phyloP scores from a whole-genome alignment of 2,113 vertebrate genomes.

The Tichodroma muraria region DNA sequence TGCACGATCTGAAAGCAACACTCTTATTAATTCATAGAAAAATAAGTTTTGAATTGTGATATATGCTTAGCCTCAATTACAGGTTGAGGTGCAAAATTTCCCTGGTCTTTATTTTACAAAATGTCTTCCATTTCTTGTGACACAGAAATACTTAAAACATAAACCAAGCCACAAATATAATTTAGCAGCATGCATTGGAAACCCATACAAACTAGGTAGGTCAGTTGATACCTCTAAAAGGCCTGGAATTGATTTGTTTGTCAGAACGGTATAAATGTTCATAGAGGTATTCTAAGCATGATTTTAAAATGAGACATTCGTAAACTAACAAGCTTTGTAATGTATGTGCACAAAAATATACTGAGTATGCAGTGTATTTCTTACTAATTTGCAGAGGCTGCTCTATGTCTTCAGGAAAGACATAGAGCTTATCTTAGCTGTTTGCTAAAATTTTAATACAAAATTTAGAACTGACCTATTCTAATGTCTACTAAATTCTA shows the following conservation, averaged over 20 bases:
- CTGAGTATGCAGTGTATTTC: neutral
- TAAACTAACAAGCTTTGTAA: neutral
- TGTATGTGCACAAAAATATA: neutral
- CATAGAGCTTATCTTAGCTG: neutral
- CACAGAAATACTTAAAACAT: neutral
- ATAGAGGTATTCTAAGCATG: neutral
- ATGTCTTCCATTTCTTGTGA: neutral
- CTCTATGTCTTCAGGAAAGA: neutral
- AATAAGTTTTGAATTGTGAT: neutral
- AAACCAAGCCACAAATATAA: neutral
- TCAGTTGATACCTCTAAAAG: neutral
- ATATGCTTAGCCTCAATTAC: neutral
- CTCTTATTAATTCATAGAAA: neutral
- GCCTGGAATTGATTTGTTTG: neutral
- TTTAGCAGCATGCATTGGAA: neutral
- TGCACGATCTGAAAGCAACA: neutral
- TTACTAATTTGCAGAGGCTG: neutral
- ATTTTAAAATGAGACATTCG: neutral
- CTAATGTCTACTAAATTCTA: neutral
- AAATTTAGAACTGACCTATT: neutral
- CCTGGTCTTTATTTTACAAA: neutral
- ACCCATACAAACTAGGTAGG: neutral
- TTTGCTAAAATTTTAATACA: neutral
- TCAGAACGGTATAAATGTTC: neutral
- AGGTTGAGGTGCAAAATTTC: neutral